phyloP scores from a whole-genome alignment of 2,113 vertebrate species.

The Guaruba guarouba region DNA sequence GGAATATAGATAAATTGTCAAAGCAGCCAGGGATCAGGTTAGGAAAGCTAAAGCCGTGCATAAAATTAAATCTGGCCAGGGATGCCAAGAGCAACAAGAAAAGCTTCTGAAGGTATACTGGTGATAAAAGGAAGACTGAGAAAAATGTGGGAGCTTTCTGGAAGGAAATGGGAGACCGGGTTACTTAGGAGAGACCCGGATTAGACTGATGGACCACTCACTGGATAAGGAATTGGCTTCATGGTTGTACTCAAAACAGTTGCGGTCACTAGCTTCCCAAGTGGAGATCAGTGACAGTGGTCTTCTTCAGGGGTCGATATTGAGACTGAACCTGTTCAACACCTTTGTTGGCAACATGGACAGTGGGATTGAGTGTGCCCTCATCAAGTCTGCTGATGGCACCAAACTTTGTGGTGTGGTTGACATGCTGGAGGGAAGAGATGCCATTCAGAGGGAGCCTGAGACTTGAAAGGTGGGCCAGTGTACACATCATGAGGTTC shows the following conservation, averaged over 20 bases:
- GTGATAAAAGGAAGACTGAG: not conserved
- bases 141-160: not conserved
- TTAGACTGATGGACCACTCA: not conserved
- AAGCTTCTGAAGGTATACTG: not conserved
- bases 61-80: not conserved
- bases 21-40: not conserved
- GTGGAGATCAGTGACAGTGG: not conserved
- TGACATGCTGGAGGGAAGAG: not conserved
- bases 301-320: not conserved
- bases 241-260: not conserved
- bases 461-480: not conserved
- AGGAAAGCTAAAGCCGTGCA: not conserved
- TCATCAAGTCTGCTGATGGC: not conserved
- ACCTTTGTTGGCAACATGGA: not conserved
- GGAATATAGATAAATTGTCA: not conserved
- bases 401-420: not conserved
- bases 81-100: not conserved
- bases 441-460: not conserved
- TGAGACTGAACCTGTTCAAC: not conserved
- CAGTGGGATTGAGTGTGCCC: not conserved
- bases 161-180: not conserved
- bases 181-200: not conserved
- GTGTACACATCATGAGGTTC: not conserved
- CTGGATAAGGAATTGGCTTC: not conserved
- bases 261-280: not conserved